phyloP scores from a whole-genome alignment of 2,888 invertebrate genomes.

The Acanthopleura granulata region DNA sequence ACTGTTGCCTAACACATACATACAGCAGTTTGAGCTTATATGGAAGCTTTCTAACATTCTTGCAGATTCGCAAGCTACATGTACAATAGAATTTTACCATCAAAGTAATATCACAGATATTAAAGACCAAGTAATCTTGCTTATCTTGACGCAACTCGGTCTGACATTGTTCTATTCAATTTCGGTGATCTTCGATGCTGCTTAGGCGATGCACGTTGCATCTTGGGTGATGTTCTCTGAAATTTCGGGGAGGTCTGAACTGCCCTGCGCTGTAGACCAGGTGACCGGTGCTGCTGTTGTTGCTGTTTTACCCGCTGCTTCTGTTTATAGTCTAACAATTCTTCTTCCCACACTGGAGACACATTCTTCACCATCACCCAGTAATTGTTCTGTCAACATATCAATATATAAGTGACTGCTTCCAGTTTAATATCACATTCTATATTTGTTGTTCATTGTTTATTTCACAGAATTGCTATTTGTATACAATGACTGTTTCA shows the following conservation, averaged over 20 bases:
- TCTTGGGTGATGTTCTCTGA: background rate
- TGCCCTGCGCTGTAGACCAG: background rate
- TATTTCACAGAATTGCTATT: no score
- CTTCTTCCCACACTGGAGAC: conserved; percentile 42
- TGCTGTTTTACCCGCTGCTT: background rate
- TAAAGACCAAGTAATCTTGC: no score
- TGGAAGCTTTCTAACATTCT: no score
- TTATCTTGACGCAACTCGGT: background rate
- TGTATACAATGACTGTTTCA: no score
- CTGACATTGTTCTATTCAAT: background rate
- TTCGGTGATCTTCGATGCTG: background rate
- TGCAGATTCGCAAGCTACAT: no score
- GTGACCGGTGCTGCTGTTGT: background rate
- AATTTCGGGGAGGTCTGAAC: background rate
- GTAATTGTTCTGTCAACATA: conserved; percentile 30
- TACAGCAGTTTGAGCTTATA: no score
- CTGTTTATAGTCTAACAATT: conserved; percentile 30
- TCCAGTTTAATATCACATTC: no score
- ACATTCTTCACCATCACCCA: conserved; percentile 40
- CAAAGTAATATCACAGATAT: no score
- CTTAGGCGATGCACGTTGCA: background rate
- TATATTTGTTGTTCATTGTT: no score
- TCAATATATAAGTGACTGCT: no score
- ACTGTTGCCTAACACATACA: no score
- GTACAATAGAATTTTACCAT: no score